Evolutionary conservation across 2,888 invertebrate genomes (phyloP), one percentile per base, ranked within the genome.

Genomic region (Drosophila neotestacea): DNA sequence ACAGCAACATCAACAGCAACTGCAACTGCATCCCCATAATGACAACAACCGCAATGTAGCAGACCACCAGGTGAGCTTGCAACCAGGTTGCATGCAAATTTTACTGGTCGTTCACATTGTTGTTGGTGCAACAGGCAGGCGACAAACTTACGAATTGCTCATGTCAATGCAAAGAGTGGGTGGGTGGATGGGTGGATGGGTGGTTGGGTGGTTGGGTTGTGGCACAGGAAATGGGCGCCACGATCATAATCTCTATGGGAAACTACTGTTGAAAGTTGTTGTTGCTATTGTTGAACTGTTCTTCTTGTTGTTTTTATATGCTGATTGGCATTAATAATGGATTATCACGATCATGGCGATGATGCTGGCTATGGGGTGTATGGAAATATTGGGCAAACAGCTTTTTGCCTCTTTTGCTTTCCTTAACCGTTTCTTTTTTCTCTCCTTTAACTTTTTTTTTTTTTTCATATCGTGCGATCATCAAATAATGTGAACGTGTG

Each of bases 261-360:
- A 81, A 70, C 68, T 72, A 63, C 65, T 77, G 76, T 61, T 36
- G 54, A 55, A 73, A 78, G 58, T 51, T 50, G 64, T 47, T 72
- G 68, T 51, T 69, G 59, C 22, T 73, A 50, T 38, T 77, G 65
- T 42, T 62, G 36, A 32, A 6, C 32, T 32, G 32, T 6, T 32
- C 9, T 6, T 32, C 7, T 59, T 66, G 58, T 55, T 67, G 50
- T 38, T 59, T 73, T 71, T 86, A 70, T 85, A 92, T 92, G 91
- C 91, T 92, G 92, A 92, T 92, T 92, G 92, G 92, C 92, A 92
- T 92, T 92, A 92, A 92, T 92, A 92, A 92, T 92, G 92, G 92
- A 92, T 92, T 92, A 92, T 92, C 92, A 92, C 92, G 92, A 92
- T 80, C 83, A 75, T 72, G 36, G 61, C 61, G 13, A 58, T 4